Conservation (phyloP, 2,797 vertebrate species). For the Mustela erminea region DNA sequence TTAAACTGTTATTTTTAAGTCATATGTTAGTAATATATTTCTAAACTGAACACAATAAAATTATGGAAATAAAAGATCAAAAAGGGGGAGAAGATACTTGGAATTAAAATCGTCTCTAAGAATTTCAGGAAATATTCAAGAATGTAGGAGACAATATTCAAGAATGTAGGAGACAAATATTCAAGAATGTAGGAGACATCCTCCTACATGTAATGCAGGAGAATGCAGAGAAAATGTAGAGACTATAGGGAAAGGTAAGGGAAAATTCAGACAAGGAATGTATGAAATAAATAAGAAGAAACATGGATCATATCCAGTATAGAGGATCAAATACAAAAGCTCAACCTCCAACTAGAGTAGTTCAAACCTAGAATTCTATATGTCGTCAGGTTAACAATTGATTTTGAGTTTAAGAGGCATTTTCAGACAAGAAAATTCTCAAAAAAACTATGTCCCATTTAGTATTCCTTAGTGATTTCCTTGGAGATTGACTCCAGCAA, state of each 20-base stretch:
- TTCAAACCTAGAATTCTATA: not conserved
- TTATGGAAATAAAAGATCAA: not conserved
- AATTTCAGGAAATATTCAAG: not conserved
- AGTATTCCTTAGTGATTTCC: not conserved
- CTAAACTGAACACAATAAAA: not conserved
- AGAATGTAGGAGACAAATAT: not conserved
- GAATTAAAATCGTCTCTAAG: not conserved
- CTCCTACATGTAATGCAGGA: not conserved
- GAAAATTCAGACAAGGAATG: not conserved
- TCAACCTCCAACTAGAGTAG: not conserved
- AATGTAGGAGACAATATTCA: not conserved
- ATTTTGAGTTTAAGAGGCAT: not conserved
- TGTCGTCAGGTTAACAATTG: not conserved
- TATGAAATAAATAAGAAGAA: not conserved
- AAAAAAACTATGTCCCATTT: not conserved
- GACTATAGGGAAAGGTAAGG: not conserved
- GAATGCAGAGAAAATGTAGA: not conserved
- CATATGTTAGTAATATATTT: not conserved
- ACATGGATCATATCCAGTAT: not conserved
- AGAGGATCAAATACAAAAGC: not conserved
- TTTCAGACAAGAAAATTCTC: not conserved
- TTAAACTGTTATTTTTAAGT: not conserved
- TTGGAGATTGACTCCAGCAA: not conserved
- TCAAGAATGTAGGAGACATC: not conserved
- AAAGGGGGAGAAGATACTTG: not conserved